Evolutionary conservation across 2,797 vertebrate genomes (phyloP), one percentile per base, ranked within the genome.

Genomic region (Syngnathus rostellatus): DNA sequence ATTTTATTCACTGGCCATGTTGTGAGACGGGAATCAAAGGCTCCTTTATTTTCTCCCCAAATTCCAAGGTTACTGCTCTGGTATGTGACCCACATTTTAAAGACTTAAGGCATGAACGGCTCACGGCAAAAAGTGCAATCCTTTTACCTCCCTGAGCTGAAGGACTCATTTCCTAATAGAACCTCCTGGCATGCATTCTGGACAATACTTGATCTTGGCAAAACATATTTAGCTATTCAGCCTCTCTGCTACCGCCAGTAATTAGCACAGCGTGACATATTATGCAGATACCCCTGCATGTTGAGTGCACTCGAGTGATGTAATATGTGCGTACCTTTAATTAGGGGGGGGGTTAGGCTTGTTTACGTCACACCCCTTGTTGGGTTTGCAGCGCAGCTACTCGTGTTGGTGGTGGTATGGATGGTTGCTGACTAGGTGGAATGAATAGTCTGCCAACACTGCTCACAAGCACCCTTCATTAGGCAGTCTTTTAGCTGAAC

Each of bases 31-130:
- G 63, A 72, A 78, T 83, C 75, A 83, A 85, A 86, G 82, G 71
- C 58, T 68, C 64, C 81, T 85, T 84, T 81, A 76, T 85, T 81
- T 83, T 70, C 76, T 46, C 54, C 69, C 66, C 40, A 78, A 80
- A 82, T 80, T 81, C 71, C 72, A 84, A 84, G 73, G 82, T 83
- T 74, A 71, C 72, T 45, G 68, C 80, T 77, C 72, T 19, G 1
- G 73, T 83, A 78, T 84, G 84, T 87, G 81, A 82, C 81, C 81
- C 81, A 82, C 82, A 86, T 88, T 83, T 53, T 78, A 83, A 88
- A 76, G 62, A 72, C 70, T 75, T 72, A 51, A 80, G 75, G 83
- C 74, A 81, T 73, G 74, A 81, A 77, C 76, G 72, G 72, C 69
- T 82, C 65, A 72, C 79, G 79, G 80, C 75, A 76, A 73, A 82